Conservation (phyloP, 2,797 vertebrate species). For the Falco berigora region DNA sequence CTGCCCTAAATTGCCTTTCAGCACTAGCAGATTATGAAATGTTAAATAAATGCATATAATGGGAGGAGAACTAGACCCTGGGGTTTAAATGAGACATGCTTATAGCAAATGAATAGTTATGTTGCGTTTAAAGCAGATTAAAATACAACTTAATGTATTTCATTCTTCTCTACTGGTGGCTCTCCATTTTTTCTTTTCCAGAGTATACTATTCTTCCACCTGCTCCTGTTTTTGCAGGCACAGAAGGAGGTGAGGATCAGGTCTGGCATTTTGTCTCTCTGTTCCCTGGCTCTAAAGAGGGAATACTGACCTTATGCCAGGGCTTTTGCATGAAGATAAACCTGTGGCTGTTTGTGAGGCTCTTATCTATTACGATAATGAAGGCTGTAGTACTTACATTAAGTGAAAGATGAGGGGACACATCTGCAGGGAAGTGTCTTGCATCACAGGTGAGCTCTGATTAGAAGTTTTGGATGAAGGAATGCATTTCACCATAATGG, state of each 20-base stretch:
- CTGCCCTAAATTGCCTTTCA: slow-evolving; percentile 48
- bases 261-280: not conserved
- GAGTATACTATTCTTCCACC: not conserved
- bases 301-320: not conserved
- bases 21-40: slow-evolving; percentile 34
- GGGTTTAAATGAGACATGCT: slow-evolving; percentile 35
- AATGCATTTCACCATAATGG: not conserved
- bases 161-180: not conserved
- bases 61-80: slow-evolving; percentile 11
- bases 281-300: not conserved
- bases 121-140: slow-evolving; percentile 31
- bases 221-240: not conserved
- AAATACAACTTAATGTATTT: slow-evolving; percentile 7
- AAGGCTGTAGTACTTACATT: not conserved
- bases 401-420: not conserved
- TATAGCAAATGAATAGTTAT: slow-evolving; percentile 22
- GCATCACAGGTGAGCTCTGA: not conserved
- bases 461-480: not conserved
- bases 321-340: not conserved
- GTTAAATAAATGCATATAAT: slow-evolving; percentile 46
- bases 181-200: not conserved
- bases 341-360: not conserved
- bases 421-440: not conserved
- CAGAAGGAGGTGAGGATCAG: not conserved
- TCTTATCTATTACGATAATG: not conserved